Evolutionary conservation across 1,140 invertebrate genomes (phyloP).

Genomic region (silkworm (Bombyx mori)): ASM3026992v2 NC_085128.1:7311001-7311500

Average conservation of each 20-base stretch:
- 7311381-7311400: no score
- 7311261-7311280: conserved; percentile 68
- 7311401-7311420: no score
- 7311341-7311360: no score
- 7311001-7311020: conserved; percentile 41
- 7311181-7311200: conserved; percentile 67
- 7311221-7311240: conserved; percentile 67
- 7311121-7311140: not conserved
- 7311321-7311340: no score
- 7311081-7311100: conserved; percentile 49
- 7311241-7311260: conserved; percentile 63
- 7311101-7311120: not conserved
- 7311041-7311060: conserved; percentile 66
- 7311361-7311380: no score
- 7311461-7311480: conserved; percentile 2
- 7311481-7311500: conserved; percentile 27
- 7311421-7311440: no score
- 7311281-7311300: conserved; percentile 66
- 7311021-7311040: conserved; percentile 45
- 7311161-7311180: conserved; percentile 65
- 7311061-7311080: conserved; percentile 42
- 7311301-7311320: conserved; percentile 35
- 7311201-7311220: conserved; percentile 55
- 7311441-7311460: not conserved
- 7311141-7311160: conserved; percentile 6